These are phyloP conservation scores for Tethea ocularis DNA, from an alignment of 2,888 invertebrate genomes.

Conservation along the genomic window DNA sequence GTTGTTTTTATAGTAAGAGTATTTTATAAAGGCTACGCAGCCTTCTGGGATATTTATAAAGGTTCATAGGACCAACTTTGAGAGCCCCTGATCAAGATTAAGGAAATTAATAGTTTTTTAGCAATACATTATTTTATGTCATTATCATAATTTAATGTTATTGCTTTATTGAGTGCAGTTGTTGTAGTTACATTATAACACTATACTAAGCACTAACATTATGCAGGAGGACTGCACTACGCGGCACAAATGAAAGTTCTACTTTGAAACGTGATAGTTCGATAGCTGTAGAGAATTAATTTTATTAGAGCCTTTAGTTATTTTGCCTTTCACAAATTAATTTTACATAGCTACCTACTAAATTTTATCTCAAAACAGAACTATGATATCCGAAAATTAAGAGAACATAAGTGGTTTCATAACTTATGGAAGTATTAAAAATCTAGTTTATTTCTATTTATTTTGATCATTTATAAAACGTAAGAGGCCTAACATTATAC, in stretches of 20 bases:
- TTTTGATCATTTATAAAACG: no score
- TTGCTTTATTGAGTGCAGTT: conserved; percentile 26
- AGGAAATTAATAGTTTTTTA: conserved; percentile 16
- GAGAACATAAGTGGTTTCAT: not conserved
- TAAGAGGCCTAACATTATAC: no score
- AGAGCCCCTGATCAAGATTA: no score
- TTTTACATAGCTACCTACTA: not conserved
- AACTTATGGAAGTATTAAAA: no score
- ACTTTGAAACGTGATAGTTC: not conserved
- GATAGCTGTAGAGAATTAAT: conserved; percentile 5
- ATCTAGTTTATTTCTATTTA: no score
- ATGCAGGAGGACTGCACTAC: conserved; percentile 8
- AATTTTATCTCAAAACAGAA: no score
- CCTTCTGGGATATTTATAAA: no score
- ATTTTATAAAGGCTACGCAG: no score
- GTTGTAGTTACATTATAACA: conserved; percentile 23
- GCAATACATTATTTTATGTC: conserved; percentile 26
- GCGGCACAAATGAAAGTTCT: conserved; percentile 24
- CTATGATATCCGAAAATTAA: not conserved
- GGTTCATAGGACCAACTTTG: no score
- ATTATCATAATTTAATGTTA: conserved; percentile 34
- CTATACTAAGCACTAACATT: no score
- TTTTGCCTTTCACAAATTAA: not conserved
- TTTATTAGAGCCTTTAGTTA: conserved; percentile 3
- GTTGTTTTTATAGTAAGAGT: no score